Evolutionary conservation across 2,113 vertebrate species (phyloP).

Genomic region (Gavialis gangeticus): DNA sequence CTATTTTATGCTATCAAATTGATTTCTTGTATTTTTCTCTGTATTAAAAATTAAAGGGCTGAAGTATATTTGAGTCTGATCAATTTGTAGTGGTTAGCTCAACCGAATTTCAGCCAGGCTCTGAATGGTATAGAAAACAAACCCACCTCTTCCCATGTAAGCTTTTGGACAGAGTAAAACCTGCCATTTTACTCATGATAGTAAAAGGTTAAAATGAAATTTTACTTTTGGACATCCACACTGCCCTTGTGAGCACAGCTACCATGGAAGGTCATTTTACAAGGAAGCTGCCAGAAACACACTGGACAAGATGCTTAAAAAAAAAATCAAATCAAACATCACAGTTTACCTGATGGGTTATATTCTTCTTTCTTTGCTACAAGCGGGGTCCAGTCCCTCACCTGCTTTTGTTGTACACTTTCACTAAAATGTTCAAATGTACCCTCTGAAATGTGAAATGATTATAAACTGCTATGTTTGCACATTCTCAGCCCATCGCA

Average conservation of each 20-base stretch:
- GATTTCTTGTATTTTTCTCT: slow-evolving; percentile 72
- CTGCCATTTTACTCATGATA: background rate
- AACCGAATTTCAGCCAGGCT: slow-evolving; percentile 14
- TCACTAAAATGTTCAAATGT: slow-evolving; percentile 75
- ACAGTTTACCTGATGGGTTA: slow-evolving; percentile 35
- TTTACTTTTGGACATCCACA: slow-evolving; percentile 2
- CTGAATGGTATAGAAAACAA: slow-evolving; percentile 32
- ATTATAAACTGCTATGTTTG: slow-evolving; percentile 66
- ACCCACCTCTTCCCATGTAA: background rate
- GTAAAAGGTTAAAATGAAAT: slow-evolving; percentile 25
- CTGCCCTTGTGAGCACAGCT: background rate
- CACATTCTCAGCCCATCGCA: slow-evolving; percentile 57
- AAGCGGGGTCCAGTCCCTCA: slow-evolving; percentile 9
- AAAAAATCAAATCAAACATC: background rate
- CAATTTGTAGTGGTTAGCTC: slow-evolving; percentile 61
- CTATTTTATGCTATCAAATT: slow-evolving; percentile 75
- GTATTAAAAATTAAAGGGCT: slow-evolving; percentile 72
- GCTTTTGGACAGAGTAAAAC: slow-evolving; percentile 1
- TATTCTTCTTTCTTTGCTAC: background rate
- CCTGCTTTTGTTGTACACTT: slow-evolving; percentile 58
- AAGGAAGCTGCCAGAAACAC: slow-evolving; percentile 13
- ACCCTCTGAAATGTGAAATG: slow-evolving; percentile 56
- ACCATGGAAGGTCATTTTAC: background rate
- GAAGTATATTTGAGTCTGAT: slow-evolving; percentile 63
- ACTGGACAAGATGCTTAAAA: slow-evolving; percentile 31